A percentile compares a stretch with the other conserved stretches of the same genome.
These are phyloP conservation scores for Cyanoramphus novaezelandiae DNA, from an alignment of 2,113 vertebrate species.

Conservation along the genomic window DNA sequence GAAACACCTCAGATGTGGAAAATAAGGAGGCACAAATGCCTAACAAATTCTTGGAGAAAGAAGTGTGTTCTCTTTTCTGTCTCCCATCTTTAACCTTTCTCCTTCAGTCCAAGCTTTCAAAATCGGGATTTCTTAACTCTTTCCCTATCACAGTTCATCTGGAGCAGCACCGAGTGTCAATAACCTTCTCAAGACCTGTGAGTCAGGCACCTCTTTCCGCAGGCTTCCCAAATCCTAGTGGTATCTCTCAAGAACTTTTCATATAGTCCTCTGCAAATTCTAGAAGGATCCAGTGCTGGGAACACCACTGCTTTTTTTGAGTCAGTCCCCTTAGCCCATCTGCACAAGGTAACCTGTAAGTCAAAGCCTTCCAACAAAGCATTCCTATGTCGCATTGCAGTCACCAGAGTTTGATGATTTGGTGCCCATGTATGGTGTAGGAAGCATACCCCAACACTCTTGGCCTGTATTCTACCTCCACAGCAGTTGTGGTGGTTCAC, in stretches of 20 bases:
- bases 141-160: background rate
- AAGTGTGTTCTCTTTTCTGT: background rate
- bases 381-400: background rate
- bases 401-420: background rate
- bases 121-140: background rate
- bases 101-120: background rate
- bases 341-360: background rate
- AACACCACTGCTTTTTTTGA: background rate
- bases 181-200: background rate
- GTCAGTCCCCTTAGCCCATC: background rate
- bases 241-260: background rate
- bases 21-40: background rate
- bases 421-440: fast-evolving
- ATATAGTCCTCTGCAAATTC: background rate
- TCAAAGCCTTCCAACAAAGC: background rate
- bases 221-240: background rate
- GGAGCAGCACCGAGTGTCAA: background rate
- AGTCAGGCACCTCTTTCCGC: background rate
- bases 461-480: background rate
- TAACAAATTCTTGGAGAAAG: background rate
- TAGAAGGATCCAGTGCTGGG: background rate
- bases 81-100: background rate
- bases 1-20: background rate
- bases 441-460: background rate
- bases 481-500: background rate